Conservation (phyloP, 2,888 invertebrate genomes). For the Caenorhabditis macrosperma region DNA sequence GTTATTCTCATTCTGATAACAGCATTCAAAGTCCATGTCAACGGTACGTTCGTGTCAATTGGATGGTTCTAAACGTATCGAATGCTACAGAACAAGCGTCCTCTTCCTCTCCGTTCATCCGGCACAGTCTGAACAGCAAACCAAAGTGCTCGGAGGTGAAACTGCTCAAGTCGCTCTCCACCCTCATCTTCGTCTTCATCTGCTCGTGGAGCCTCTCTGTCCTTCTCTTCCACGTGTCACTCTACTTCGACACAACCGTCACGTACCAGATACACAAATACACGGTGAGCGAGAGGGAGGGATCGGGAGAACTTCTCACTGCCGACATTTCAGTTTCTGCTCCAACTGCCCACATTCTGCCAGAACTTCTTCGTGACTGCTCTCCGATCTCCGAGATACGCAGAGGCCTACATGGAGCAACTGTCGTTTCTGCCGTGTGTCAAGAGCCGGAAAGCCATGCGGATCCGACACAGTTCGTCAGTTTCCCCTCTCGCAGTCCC, state of each 20-base stretch:
- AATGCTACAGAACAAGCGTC: conserved; percentile 42
- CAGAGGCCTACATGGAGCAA: conserved; percentile 41
- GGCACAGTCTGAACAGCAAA: conserved; percentile 29
- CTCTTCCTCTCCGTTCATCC: conserved; percentile 36
- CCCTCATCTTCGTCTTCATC: conserved; percentile 51
- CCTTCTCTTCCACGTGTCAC: conserved; percentile 46
- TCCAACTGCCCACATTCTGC: conserved; percentile 59
- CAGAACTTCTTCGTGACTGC: conserved; percentile 56
- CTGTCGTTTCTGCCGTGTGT: conserved; percentile 28
- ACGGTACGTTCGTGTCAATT: conserved; percentile 30
- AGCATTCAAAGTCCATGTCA: conserved; percentile 44
- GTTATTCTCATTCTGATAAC: conserved; percentile 31
- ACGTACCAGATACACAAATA: conserved; percentile 56
- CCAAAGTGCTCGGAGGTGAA: conserved; percentile 50
- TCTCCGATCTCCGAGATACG: conserved; percentile 45
- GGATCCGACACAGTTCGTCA: conserved; percentile 23
- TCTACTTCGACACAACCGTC: conserved; percentile 46
- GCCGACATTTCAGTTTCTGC: conserved; percentile 55
- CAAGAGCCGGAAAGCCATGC: neutral
- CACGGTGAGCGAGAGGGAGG: conserved; percentile 35
- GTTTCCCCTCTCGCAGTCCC: neutral
- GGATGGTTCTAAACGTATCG: no score
- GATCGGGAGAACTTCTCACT: no score
- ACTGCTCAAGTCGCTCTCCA: conserved; percentile 46
- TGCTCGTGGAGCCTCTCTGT: conserved; percentile 54